Conservation (phyloP, 2,888 invertebrate species). For the Hydrotaea diabolus region DNA sequence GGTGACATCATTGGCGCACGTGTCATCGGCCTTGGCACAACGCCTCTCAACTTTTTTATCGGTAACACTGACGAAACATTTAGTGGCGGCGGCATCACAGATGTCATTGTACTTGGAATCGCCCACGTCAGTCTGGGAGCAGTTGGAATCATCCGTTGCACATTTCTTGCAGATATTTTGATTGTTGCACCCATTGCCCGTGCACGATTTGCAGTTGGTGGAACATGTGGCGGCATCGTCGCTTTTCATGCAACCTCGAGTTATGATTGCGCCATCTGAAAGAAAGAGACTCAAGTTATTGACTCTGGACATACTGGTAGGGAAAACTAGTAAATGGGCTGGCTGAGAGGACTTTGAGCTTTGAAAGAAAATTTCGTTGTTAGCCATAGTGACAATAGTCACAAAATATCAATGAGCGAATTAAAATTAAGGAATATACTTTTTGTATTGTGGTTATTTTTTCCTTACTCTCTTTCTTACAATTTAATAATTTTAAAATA, state of each 20-base stretch:
- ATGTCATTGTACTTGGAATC: slow-evolving; percentile 54
- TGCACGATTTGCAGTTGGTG: slow-evolving; percentile 54
- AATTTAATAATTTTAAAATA: too few relatives aligned
- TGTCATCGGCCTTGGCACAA: slow-evolving; percentile 62
- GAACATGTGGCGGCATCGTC: not conserved
- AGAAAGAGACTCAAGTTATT: not conserved
- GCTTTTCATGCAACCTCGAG: slow-evolving; percentile 40
- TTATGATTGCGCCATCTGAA: slow-evolving; percentile 39
- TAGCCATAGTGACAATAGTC: too few relatives aligned
- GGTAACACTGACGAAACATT: slow-evolving; percentile 69
- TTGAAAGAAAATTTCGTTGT: too few relatives aligned
- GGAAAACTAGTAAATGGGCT: too few relatives aligned
- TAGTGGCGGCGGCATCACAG: slow-evolving; percentile 65
- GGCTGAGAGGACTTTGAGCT: too few relatives aligned
- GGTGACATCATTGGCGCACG: slow-evolving; percentile 35
- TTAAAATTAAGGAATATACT: too few relatives aligned
- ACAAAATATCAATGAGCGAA: too few relatives aligned
- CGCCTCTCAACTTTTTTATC: slow-evolving; percentile 68
- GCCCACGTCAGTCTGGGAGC: slow-evolving; percentile 66
- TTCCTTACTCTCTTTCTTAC: too few relatives aligned
- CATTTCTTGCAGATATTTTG: slow-evolving; percentile 72
- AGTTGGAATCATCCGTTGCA: slow-evolving; percentile 59
- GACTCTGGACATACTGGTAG: too few relatives aligned
- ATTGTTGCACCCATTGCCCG: slow-evolving; percentile 68
- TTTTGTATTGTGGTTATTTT: too few relatives aligned